Evolutionary conservation across 2,888 invertebrate species (phyloP).

Genomic region (Mamestra brassicae): DNA sequence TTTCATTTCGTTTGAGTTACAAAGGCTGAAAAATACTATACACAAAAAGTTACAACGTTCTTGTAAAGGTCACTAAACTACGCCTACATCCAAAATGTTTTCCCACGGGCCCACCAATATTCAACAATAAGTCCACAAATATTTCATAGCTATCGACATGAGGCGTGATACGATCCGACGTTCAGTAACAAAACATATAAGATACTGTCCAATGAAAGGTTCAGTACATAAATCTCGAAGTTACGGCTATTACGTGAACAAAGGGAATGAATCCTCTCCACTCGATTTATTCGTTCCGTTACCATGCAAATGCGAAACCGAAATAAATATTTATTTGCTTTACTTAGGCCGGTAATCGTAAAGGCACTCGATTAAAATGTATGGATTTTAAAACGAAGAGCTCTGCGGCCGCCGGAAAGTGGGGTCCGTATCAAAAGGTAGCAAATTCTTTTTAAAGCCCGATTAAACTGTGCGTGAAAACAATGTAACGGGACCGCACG

Average conservation of each 20-base stretch:
- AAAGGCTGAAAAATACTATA: neutral
- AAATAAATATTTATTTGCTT: slow-evolving; percentile 69
- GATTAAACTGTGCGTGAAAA: slow-evolving; percentile 67
- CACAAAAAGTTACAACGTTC: neutral
- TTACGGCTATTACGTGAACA: slow-evolving; percentile 66
- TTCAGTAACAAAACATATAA: slow-evolving; percentile 48
- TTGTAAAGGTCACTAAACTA: neutral
- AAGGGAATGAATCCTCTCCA: slow-evolving; percentile 67
- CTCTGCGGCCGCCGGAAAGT: slow-evolving; percentile 47
- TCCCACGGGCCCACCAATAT: neutral
- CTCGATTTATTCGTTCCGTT: slow-evolving; percentile 60
- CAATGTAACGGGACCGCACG: slow-evolving; percentile 58
- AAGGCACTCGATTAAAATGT: slow-evolving; percentile 65
- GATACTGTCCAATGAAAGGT: slow-evolving; percentile 67
- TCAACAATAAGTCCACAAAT: slow-evolving; percentile 38
- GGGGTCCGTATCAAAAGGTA: slow-evolving; percentile 55
- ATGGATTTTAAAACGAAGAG: slow-evolving; percentile 56
- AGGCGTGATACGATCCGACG: slow-evolving; percentile 24
- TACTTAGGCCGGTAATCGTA: slow-evolving; percentile 63
- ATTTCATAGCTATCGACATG: slow-evolving; percentile 30
- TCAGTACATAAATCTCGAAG: slow-evolving; percentile 65
- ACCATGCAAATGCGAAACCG: slow-evolving; percentile 62
- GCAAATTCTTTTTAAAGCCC: slow-evolving; percentile 62
- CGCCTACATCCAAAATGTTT: neutral
- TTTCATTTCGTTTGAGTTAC: no score